Conservation (phyloP, 1,140 invertebrate genomes). For the Megalonaias nervosa region DNA sequence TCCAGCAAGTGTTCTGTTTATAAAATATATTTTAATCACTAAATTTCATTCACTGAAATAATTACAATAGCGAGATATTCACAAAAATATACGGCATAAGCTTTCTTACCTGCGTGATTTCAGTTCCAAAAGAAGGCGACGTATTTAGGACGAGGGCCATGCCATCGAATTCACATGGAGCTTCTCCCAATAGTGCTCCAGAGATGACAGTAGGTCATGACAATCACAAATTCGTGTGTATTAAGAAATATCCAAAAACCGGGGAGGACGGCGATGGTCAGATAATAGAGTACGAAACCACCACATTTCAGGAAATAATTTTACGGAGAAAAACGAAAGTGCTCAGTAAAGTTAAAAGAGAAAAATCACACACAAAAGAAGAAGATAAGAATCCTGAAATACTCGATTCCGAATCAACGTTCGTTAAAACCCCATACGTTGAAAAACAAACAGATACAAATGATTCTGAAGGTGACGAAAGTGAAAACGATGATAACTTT, state of each 20-base stretch:
- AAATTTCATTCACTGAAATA: neutral
- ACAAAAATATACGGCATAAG: neutral
- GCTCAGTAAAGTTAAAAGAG: constrained; percentile 6
- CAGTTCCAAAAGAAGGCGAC: neutral
- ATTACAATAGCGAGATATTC: neutral
- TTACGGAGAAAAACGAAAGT: constrained; percentile 28
- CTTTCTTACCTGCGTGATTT: neutral
- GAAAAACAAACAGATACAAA: constrained; percentile 3
- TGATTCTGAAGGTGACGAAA: constrained; percentile 7
- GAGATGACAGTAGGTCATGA: constrained; percentile 11
- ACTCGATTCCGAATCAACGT: neutral
- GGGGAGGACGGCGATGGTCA: neutral
- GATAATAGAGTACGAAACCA: constrained; percentile 33
- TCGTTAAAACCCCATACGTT: neutral
- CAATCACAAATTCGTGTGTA: constrained; percentile 28
- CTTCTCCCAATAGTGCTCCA: constrained; percentile 9
- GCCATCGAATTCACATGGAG: constrained; percentile 26
- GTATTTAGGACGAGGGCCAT: neutral
- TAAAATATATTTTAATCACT: too few species aligned
- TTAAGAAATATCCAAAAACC: constrained; percentile 34
- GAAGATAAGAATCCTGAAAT: neutral
- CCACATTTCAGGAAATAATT: constrained; percentile 27
- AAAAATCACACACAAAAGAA: constrained; percentile 4
- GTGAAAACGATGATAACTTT: neutral
- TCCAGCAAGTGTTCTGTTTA: too few species aligned